phyloP scores from a whole-genome alignment of 2,888 invertebrate species.

The Sisyra terminalis region DNA sequence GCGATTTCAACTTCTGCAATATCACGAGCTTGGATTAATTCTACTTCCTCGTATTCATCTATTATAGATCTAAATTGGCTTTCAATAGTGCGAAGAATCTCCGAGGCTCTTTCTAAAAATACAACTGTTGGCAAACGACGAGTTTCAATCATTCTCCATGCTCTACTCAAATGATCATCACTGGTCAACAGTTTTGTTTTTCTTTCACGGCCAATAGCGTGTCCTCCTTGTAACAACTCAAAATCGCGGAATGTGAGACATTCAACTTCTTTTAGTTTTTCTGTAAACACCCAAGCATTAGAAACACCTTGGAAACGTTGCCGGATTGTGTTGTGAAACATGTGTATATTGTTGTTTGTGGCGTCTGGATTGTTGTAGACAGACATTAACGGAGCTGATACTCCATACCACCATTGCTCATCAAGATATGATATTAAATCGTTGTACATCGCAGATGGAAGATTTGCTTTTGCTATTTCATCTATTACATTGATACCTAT shows the following conservation, averaged over 20 bases:
- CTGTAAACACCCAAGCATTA: constrained; percentile 8
- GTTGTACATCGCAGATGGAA: not conserved
- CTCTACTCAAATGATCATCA: constrained; percentile 6
- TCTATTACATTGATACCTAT: constrained; percentile 7
- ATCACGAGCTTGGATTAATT: constrained; percentile 5
- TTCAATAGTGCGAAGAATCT: constrained; percentile 7
- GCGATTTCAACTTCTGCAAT: not conserved
- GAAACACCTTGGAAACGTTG: constrained; percentile 5
- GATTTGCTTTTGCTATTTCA: not conserved
- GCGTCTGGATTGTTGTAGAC: constrained; percentile 3
- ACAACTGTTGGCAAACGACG: constrained; percentile 5
- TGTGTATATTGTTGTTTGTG: constrained; percentile 8
- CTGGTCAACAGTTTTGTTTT: constrained; percentile 8
- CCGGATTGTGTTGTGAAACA: constrained; percentile 8
- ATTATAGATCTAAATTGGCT: constrained; percentile 1
- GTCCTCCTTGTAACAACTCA: constrained; percentile 7
- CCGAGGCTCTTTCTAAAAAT: constrained; percentile 8
- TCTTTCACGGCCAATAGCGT: constrained; percentile 8
- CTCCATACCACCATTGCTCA: constrained; percentile 6
- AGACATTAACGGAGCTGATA: constrained; percentile 4
- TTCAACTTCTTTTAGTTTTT: constrained; percentile 9
- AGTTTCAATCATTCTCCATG: constrained; percentile 8
- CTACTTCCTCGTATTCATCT: constrained; percentile 7
- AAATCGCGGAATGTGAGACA: constrained; percentile 9
- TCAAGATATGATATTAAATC: constrained; percentile 6